A percentile compares a stretch with the other conserved stretches of the same genome.
These are phyloP conservation scores for Drosophila mettleri DNA, from an alignment of 2,888 invertebrate species.

Conservation along the genomic window DNA sequence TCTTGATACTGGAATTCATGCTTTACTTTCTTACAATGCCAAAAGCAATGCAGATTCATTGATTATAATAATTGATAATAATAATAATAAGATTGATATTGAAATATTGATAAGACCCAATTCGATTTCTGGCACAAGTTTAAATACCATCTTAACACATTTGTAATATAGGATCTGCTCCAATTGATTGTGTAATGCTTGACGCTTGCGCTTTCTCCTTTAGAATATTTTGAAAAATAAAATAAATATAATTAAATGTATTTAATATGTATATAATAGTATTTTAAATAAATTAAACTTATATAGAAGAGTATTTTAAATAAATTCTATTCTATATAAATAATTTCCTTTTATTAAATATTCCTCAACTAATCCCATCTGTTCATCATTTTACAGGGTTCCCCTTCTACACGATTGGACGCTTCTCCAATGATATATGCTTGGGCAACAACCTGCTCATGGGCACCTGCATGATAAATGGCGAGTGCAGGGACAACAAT, in stretches of 20 bases:
- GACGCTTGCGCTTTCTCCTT: no score
- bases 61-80: no score
- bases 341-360: no score
- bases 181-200: no score
- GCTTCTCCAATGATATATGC: slow-evolving; percentile 91
- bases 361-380: no score
- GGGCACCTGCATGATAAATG: slow-evolving; percentile 92
- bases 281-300: not conserved
- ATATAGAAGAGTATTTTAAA: no score
- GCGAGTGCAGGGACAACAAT: slow-evolving; percentile 90
- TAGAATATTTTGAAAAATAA: not conserved
- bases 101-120: not conserved
- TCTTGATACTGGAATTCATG: not conserved
- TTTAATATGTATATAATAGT: no score
- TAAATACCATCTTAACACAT: no score
- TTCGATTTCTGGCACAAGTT: not conserved
- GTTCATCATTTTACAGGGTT: slow-evolving; percentile 86
- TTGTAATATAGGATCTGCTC: no score
- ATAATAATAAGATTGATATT: not conserved
- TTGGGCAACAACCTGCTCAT: slow-evolving; percentile 88
- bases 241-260: no score
- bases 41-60: no score
- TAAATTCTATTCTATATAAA: no score
- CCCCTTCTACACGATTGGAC: slow-evolving; percentile 90
- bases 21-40: not conserved